These are phyloP conservation scores for Cerastis rubricosa DNA, from an alignment of 2,888 invertebrate species.

Conservation along the genomic window DNA sequence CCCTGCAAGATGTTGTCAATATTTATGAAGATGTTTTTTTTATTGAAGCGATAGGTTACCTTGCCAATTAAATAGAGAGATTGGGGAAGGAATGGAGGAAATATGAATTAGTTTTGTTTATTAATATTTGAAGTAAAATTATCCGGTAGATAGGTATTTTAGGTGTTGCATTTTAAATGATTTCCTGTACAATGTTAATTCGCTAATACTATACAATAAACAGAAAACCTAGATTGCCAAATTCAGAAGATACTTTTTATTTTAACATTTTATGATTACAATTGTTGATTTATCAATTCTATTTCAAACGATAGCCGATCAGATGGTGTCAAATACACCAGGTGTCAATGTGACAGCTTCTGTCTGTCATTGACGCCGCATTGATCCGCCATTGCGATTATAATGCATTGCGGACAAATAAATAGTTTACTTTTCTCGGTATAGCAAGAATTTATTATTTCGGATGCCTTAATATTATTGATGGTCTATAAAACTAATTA, in stretches of 20 bases:
- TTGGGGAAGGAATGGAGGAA: slow-evolving; percentile 4
- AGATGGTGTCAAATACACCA: slow-evolving; percentile 72
- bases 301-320: slow-evolving; percentile 54
- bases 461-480: background rate
- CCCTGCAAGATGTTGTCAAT: slow-evolving; percentile 75
- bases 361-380: slow-evolving; percentile 68
- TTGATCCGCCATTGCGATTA: slow-evolving; percentile 61
- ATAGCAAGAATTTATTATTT: background rate
- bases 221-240: background rate
- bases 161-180: background rate
- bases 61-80: slow-evolving; percentile 61
- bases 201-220: too few relatives aligned
- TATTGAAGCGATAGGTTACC: slow-evolving; percentile 50
- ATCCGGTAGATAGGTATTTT: slow-evolving; percentile 3
- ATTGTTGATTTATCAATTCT: slow-evolving; percentile 42
- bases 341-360: slow-evolving; percentile 75
- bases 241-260: background rate
- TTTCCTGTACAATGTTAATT: background rate
- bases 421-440: slow-evolving; percentile 15
- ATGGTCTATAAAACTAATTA: background rate
- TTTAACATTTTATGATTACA: background rate
- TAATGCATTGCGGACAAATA: slow-evolving; percentile 63
- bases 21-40: slow-evolving; percentile 79
- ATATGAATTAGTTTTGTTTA: background rate
- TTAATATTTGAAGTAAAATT: background rate